Evolutionary conservation across 2,888 invertebrate species (phyloP).

Genomic region (Andrena dorsata): DNA sequence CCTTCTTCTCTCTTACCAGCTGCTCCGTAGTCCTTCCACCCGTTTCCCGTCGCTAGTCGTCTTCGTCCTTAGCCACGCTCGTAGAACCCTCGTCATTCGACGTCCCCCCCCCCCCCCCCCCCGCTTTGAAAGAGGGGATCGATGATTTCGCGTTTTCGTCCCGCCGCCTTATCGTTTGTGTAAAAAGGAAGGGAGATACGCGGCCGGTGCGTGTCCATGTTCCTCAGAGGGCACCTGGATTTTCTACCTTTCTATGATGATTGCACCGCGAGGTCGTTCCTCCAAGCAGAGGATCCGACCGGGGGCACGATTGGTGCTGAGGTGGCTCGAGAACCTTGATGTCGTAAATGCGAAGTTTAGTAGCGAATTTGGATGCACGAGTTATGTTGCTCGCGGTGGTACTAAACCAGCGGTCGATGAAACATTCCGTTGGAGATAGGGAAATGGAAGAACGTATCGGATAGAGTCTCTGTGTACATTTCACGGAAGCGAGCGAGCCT

Average conservation of each 20-base stretch:
- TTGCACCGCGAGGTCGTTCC: constrained; percentile 32
- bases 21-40: constrained; percentile 8
- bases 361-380: constrained; percentile 3
- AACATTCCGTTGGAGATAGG: neutral
- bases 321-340: constrained; percentile 29
- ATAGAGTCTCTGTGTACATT: no score
- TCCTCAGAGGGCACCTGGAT: constrained; percentile 33
- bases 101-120: no score
- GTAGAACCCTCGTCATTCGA: neutral
- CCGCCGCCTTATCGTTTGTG: constrained; percentile 8
- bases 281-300: constrained; percentile 3
- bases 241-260: constrained; percentile 42
- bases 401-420: neutral
- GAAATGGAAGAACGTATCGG: neutral
- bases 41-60: neutral
- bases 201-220: constrained; percentile 56
- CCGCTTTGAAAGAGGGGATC: constrained; percentile 1
- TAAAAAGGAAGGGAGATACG: neutral
- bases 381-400: constrained; percentile 1
- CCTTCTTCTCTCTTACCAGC: constrained; percentile 3
- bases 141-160: constrained; percentile 16
- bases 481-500: no score
- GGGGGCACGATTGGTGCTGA: constrained; percentile 40
- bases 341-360: constrained; percentile 21
- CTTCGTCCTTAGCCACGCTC: neutral